Percentiles rank a stretch among this genome's conserved stretches.
Evolutionary conservation across 1,140 invertebrate species (phyloP).

Genomic region (Fragariocoptes setiger): DNA sequence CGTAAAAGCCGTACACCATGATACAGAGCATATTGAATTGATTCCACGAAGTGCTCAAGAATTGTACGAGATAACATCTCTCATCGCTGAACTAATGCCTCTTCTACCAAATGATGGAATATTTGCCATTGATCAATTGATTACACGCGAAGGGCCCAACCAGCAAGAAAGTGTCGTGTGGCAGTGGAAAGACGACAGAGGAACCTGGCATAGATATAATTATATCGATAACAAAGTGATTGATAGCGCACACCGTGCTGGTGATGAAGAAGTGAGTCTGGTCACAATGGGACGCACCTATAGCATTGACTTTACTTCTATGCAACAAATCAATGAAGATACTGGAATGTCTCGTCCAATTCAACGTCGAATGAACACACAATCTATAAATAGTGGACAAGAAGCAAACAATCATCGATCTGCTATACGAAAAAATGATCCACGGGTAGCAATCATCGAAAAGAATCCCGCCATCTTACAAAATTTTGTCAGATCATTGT

Average conservation of each 20-base stretch:
- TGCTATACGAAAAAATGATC: constrained; percentile 17
- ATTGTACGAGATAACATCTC: constrained; percentile 72
- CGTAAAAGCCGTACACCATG: neutral
- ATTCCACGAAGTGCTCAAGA: constrained; percentile 56
- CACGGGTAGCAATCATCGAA: constrained; percentile 29
- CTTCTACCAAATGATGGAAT: constrained; percentile 66
- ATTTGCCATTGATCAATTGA: constrained; percentile 56
- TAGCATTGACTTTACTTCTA: constrained; percentile 73
- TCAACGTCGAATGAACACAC: constrained; percentile 26
- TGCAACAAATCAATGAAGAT: constrained; percentile 95
- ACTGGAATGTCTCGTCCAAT: constrained; percentile 67
- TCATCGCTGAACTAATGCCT: constrained; percentile 84
- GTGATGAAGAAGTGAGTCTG: constrained; percentile 72
- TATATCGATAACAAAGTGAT: constrained; percentile 39
- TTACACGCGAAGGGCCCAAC: constrained; percentile 28
- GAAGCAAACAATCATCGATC: neutral
- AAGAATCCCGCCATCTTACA: constrained; percentile 34
- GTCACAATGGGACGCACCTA: constrained; percentile 65
- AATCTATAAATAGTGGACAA: neutral
- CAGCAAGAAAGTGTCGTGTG: constrained; percentile 39
- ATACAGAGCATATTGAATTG: constrained; percentile 5
- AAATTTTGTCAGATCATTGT: constrained; percentile 52
- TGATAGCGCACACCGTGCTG: constrained; percentile 63
- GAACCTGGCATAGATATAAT: constrained; percentile 35
- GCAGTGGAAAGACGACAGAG: constrained; percentile 72